These are phyloP conservation scores for Epirrhoe alternata DNA, from an alignment of 2,888 invertebrate species.

Conservation along the genomic window DNA sequence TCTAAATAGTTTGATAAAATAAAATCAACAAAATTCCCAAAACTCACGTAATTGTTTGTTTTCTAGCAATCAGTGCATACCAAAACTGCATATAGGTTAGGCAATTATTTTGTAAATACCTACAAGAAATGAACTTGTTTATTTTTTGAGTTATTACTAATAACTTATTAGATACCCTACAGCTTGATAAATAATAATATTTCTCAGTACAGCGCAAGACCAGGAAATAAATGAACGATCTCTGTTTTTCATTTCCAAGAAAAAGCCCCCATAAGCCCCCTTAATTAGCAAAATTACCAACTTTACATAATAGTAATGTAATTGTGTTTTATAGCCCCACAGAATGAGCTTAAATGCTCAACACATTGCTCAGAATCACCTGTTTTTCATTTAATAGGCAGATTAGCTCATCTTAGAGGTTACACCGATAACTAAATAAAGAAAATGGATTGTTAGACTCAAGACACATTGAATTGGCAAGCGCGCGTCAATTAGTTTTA, in stretches of 20 bases:
- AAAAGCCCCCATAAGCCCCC: slow-evolving; percentile 8
- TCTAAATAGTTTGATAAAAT: no score
- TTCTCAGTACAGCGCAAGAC: background rate
- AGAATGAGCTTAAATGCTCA: slow-evolving; percentile 29
- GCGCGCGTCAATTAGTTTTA: no score
- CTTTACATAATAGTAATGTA: slow-evolving; percentile 29
- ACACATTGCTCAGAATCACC: slow-evolving; percentile 46
- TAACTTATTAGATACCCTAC: no score
- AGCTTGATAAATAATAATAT: background rate
- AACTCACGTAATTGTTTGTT: no score
- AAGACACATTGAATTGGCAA: no score
- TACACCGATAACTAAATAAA: background rate
- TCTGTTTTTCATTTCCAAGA: slow-evolving; percentile 12
- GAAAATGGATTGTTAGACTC: no score
- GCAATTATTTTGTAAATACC: no score
- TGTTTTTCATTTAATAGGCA: slow-evolving; percentile 50
- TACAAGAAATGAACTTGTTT: no score
- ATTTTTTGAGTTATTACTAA: no score
- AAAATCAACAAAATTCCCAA: no score
- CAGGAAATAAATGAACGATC: background rate
- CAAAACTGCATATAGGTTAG: no score
- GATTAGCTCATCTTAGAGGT: background rate
- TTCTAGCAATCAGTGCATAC: no score
- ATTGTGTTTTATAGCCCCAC: slow-evolving; percentile 33
- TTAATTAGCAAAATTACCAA: slow-evolving; percentile 32